Conservation (phyloP, 2,797 vertebrate genomes). For the Phalanger gymnotis region DNA sequence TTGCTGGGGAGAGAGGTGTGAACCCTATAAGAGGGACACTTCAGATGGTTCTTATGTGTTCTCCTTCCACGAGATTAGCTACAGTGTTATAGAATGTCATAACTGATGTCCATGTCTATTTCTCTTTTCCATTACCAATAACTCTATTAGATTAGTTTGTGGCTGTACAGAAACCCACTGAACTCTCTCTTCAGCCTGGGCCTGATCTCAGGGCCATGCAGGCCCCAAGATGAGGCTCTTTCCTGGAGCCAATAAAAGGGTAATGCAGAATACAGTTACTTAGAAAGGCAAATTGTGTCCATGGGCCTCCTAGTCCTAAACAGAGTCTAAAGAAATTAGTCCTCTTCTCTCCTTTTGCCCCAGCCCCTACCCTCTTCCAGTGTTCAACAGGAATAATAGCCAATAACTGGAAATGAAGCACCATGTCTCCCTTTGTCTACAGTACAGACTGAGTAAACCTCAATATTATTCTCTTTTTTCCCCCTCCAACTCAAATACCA, state of each 20-base stretch:
- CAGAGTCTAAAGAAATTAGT: not conserved
- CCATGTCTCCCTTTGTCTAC: accelerated
- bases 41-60: too few species aligned
- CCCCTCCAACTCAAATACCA: constrained; percentile 3
- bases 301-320: not conserved
- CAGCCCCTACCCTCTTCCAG: not conserved
- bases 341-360: not conserved
- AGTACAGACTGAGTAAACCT: not conserved
- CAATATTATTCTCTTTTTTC: not conserved
- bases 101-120: too few species aligned
- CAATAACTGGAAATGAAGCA: not conserved
- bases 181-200: not conserved
- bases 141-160: too few species aligned
- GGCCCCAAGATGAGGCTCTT: not conserved
- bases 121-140: too few species aligned
- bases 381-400: constrained; percentile 36
- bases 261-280: not conserved
- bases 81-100: too few species aligned
- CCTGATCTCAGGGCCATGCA: not conserved
- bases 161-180: not conserved
- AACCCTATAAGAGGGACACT: too few species aligned
- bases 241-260: not conserved
- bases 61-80: too few species aligned
- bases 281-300: not conserved
- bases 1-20: too few species aligned